phyloP scores from a whole-genome alignment of 2,888 invertebrate genomes.

The Rotaria sp. region DNA sequence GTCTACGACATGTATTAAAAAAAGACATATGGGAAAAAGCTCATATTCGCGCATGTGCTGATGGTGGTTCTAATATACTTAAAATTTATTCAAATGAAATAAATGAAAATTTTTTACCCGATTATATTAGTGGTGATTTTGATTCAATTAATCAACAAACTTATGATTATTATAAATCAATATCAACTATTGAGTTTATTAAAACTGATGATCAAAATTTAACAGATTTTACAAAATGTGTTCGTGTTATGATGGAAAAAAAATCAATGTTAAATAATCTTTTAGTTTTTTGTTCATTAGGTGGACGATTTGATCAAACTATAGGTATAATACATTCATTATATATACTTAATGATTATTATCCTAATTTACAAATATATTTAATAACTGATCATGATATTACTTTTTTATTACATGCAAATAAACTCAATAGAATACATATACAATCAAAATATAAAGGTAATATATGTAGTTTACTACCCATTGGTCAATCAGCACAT shows the following conservation, averaged over 20 bases:
- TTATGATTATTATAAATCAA: neutral
- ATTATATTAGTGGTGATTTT: slow-evolving; percentile 3
- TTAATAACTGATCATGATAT: neutral
- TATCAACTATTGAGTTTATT: neutral
- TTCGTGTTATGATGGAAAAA: neutral
- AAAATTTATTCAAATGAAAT: neutral
- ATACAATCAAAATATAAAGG: neutral
- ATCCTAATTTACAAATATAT: neutral
- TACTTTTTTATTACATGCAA: neutral
- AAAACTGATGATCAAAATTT: neutral
- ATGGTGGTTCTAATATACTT: neutral
- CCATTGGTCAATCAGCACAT: neutral
- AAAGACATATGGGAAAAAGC: neutral
- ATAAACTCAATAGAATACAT: neutral
- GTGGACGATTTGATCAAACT: neutral
- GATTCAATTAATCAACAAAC: neutral
- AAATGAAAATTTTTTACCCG: neutral
- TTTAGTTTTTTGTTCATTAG: neutral
- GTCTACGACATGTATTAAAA: neutral
- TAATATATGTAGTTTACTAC: neutral
- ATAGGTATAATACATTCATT: neutral
- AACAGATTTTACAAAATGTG: neutral
- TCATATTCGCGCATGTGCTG: neutral
- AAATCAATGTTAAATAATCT: neutral
- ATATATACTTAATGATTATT: neutral